Percentiles rank a stretch among this genome's conserved stretches.
Conservation (phyloP, 2,113 vertebrate genomes). For the Garra rufa region DNA sequence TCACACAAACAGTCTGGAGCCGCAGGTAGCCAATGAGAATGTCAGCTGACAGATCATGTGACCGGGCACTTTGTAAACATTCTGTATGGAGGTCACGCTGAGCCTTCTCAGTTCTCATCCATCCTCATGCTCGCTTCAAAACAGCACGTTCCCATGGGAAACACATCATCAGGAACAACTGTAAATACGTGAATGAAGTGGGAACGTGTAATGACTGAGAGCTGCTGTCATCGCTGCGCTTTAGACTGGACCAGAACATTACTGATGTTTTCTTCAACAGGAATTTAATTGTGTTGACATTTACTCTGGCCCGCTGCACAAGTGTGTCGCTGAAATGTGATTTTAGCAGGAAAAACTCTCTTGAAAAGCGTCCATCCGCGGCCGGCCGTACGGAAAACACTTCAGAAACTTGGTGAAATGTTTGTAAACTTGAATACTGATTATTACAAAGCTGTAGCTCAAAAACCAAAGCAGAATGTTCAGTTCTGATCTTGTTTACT, state of each 20-base stretch:
- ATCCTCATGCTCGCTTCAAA: constrained; percentile 24
- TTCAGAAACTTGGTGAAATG: neutral
- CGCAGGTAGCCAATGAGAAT: constrained; percentile 40
- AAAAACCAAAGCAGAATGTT: neutral
- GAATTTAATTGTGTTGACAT: neutral
- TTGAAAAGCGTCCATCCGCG: neutral
- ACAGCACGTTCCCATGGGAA: constrained; percentile 11
- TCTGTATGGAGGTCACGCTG: constrained; percentile 6
- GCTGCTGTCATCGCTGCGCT: neutral
- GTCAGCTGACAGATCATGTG: constrained; percentile 36
- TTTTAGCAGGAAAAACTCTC: neutral
- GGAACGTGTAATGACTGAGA: too few species aligned
- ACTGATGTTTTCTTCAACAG: neutral
- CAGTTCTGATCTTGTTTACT: neutral
- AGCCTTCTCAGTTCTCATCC: constrained; percentile 33
- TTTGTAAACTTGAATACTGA: neutral
- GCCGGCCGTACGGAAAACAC: neutral
- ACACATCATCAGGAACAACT: constrained; percentile 4
- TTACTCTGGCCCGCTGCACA: neutral
- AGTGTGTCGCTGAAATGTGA: neutral
- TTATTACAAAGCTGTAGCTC: neutral
- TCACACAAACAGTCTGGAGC: constrained; percentile 33
- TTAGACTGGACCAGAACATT: neutral
- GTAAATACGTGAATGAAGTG: neutral
- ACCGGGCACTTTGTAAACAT: constrained; percentile 44